phyloP scores from a whole-genome alignment of 2,888 invertebrate genomes.

The Biston stratarius region DNA sequence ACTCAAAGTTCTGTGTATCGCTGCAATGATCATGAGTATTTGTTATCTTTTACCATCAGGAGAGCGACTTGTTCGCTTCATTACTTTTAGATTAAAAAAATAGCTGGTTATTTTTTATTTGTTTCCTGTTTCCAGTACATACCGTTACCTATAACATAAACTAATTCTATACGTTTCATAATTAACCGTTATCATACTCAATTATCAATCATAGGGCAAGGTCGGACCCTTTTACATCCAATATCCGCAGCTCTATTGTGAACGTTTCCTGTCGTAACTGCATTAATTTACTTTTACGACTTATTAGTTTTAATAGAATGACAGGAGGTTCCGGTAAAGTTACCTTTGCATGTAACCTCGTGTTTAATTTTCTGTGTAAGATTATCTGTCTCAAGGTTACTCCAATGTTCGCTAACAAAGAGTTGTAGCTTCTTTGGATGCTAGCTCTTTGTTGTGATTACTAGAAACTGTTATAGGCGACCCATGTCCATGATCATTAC shows the following conservation, averaged over 20 bases:
- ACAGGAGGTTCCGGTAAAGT: conserved; percentile 60
- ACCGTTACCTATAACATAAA: neutral
- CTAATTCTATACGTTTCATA: neutral
- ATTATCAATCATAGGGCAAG: conserved; percentile 56
- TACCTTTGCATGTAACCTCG: conserved; percentile 34
- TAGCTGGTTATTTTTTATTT: too few relatives aligned
- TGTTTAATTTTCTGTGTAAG: conserved; percentile 26
- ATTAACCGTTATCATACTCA: neutral
- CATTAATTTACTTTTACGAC: conserved; percentile 74
- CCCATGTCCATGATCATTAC: neutral
- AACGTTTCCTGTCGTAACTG: conserved; percentile 73
- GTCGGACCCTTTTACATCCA: conserved; percentile 72
- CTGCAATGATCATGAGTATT: too few relatives aligned
- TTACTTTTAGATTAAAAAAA: too few relatives aligned
- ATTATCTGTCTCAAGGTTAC: conserved; percentile 19
- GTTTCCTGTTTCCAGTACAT: too few relatives aligned
- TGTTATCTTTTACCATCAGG: too few relatives aligned
- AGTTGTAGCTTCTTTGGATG: neutral
- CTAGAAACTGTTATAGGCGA: neutral
- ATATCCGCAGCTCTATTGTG: conserved; percentile 76
- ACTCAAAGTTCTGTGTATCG: too few relatives aligned
- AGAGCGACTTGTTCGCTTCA: too few relatives aligned
- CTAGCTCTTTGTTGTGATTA: conserved; percentile 17
- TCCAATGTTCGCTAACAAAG: conserved; percentile 24
- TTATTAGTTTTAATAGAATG: conserved; percentile 64